Percentiles rank a stretch among this genome's conserved stretches.
These are phyloP conservation scores for Rhinopomastus cyanomelas DNA, from an alignment of 2,113 vertebrate genomes.

Conservation along the genomic window DNA sequence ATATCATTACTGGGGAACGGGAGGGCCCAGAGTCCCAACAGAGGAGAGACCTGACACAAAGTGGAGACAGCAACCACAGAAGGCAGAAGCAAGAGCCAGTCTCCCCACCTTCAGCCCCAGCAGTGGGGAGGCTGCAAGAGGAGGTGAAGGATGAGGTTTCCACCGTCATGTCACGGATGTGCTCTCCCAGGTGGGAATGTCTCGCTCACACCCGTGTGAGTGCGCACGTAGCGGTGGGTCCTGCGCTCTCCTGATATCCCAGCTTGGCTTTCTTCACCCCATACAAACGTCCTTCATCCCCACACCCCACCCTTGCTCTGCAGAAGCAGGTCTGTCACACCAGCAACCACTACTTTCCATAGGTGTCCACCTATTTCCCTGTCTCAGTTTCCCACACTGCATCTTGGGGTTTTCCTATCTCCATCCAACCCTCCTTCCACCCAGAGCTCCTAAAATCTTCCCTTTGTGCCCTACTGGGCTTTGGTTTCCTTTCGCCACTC, in stretches of 20 bases:
- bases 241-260: background rate
- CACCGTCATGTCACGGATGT: background rate
- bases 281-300: background rate
- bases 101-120: background rate
- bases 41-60: constrained; percentile 64
- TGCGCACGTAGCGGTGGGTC: rapidly evolving
- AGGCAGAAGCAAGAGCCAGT: background rate
- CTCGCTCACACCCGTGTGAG: rapidly evolving
- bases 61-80: constrained; percentile 31
- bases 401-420: background rate
- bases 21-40: constrained; percentile 68
- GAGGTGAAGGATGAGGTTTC: background rate
- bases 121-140: background rate
- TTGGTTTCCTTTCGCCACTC: background rate
- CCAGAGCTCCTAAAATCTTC: background rate
- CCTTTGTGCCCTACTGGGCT: background rate
- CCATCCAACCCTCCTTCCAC: background rate
- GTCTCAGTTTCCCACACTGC: background rate
- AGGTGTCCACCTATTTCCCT: background rate
- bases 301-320: background rate
- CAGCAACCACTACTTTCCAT: rapidly evolving
- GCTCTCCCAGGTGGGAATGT: background rate
- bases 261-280: background rate
- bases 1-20: constrained; percentile 69
- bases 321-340: background rate